Evolutionary conservation across 2,113 vertebrate genomes (phyloP).

Genomic region (Paedocypris sp.): DNA sequence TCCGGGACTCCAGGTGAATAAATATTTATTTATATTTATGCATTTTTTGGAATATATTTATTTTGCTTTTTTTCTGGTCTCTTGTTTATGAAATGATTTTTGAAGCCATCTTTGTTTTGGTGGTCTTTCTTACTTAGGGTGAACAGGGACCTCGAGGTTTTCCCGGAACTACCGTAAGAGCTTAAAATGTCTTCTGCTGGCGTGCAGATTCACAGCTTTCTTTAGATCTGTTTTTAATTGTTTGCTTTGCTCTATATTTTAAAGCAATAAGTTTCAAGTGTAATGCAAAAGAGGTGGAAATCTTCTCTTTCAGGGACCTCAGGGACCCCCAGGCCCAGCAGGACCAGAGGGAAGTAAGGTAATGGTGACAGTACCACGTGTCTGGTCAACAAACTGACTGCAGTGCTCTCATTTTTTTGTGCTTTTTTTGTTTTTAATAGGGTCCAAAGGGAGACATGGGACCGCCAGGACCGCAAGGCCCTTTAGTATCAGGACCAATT

Average conservation of each 20-base stretch:
- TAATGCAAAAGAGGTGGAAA: too few relatives aligned
- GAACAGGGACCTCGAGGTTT: conserved; percentile 52
- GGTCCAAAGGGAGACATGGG: conserved; percentile 64
- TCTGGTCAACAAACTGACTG: not conserved
- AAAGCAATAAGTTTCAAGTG: too few relatives aligned
- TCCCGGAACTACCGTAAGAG: conserved; percentile 53
- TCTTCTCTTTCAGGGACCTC: conserved; percentile 64
- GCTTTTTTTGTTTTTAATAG: conserved; percentile 34
- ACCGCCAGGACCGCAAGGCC: conserved; percentile 64
- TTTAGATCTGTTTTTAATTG: not conserved
- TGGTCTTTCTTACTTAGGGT: conserved; percentile 46
- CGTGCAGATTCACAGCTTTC: not conserved
- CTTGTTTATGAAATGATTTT: not conserved
- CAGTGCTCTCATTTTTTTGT: not conserved
- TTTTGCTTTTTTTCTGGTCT: not conserved
- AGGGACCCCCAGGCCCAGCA: conserved; percentile 58
- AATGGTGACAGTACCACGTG: conserved; percentile 1
- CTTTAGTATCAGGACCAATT: conserved; percentile 46
- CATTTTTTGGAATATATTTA: not conserved
- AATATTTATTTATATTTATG: not conserved
- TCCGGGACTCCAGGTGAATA: conserved; percentile 49
- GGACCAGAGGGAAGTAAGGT: conserved; percentile 77
- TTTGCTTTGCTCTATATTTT: not conserved
- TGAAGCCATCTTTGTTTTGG: conserved; percentile 2
- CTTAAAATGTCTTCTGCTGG: not conserved